Percentiles rank a stretch among this genome's conserved stretches.
Evolutionary conservation across 2,888 invertebrate species (phyloP).

Genomic region (Pimpla rufipes): DNA sequence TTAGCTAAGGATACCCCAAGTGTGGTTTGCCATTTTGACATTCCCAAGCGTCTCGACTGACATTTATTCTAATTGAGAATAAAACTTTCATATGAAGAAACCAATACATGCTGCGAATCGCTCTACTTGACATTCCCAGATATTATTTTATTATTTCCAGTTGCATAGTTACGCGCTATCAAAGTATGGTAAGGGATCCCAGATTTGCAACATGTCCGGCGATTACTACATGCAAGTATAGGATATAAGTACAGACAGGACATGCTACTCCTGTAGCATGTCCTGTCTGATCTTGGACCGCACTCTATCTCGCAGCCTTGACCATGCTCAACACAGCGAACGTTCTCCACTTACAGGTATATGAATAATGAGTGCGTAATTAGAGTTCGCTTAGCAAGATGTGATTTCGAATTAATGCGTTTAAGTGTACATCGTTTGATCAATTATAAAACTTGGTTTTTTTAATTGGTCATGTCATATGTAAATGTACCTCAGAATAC

Average conservation of each 20-base stretch:
- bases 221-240: background rate
- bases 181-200: too few relatives aligned
- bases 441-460: conserved; percentile 25
- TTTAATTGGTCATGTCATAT: conserved; percentile 12
- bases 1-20: too few relatives aligned
- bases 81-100: too few relatives aligned
- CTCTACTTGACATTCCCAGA: too few relatives aligned
- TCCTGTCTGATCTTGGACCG: conserved; percentile 30
- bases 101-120: too few relatives aligned
- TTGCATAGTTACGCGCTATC: too few relatives aligned
- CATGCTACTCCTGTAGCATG: conserved; percentile 4
- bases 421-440: conserved; percentile 37
- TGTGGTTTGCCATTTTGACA: too few relatives aligned
- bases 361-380: conserved; percentile 59
- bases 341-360: background rate
- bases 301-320: conserved; percentile 25
- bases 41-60: too few relatives aligned
- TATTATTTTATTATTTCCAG: too few relatives aligned
- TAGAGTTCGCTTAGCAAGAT: conserved; percentile 42
- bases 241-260: background rate
- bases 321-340: conserved; percentile 46
- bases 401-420: conserved; percentile 38
- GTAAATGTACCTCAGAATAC: conserved; percentile 12
- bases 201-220: too few relatives aligned
- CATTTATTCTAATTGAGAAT: too few relatives aligned